Evolutionary conservation across 2,113 vertebrate species (phyloP), one percentile per base, ranked within the genome.

Genomic region (Maccullochella peelii): DNA sequence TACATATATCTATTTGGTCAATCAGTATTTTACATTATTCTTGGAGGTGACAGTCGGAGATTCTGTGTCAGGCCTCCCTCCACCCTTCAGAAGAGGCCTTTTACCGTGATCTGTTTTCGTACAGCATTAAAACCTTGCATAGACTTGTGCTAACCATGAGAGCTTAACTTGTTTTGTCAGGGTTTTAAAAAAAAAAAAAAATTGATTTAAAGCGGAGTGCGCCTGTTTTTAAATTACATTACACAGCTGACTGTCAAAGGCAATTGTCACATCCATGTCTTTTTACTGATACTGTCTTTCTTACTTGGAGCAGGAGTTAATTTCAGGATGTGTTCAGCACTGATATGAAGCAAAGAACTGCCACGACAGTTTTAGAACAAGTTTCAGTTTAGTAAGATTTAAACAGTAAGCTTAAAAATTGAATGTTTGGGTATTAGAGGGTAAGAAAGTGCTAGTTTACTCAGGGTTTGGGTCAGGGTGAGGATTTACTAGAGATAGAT

Each of bases 401-500:
- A 12, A 11, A 25, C 25, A 15, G 25, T 27, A 58, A 58, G 12
- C n/a, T 58, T 27, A 58, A 11, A 57, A 27, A 57, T 14, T 25
- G n/a, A 14, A 27, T 58, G 5, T 57, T 57, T 44, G 27, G n/a
- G 11, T 68, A 20, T 68, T 30, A 33, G 33, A 33, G 1, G 4
- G 20, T 52, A 36, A 36, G 27, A 36, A 1, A 11, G 10, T 1
- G 18, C 36, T 36, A 15, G 20, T 23, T 30, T 30, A 20, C 1
- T 1, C 14, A 6, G 3, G 42, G 1, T 18, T 68, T 50, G 25
- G 8, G 25, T 21, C 25, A 59, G 12, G n/a, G 55, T 58, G n/a
- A 68, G 25, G n/a, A 67, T 27, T 44, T 47, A 67, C n/a, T 58
- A 58, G n/a, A 58, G 12, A 72, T 33, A 11, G n/a, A 72, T 23